Conservation (phyloP, 35 echinoderm and acorn worm genomes). For the Strongylocentrotus purpuratus region DNA sequence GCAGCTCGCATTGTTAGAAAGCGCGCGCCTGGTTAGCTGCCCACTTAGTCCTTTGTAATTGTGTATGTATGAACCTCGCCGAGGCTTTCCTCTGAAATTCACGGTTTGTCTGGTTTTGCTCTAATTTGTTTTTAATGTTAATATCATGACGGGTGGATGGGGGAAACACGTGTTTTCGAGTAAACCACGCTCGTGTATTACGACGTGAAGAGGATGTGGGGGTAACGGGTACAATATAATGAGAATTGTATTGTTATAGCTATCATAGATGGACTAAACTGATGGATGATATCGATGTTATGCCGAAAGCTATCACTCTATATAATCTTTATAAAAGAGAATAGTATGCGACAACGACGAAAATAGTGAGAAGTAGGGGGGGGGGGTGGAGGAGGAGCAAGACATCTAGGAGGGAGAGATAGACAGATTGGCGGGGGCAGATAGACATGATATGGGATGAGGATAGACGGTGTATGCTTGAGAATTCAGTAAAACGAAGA, state of each 20-base stretch:
- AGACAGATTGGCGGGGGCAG: no score
- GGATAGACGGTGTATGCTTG: no score
- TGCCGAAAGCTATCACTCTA: background rate
- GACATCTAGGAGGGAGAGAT: background rate
- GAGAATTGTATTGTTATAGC: background rate
- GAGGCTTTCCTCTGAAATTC: background rate
- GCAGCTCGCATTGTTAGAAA: background rate
- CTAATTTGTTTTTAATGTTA: conserved; percentile 40
- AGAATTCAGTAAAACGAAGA: no score
- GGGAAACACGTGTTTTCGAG: conserved; percentile 2
- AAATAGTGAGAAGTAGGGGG: background rate
- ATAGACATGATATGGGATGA: no score
- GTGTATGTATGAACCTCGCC: background rate
- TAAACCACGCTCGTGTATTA: background rate
- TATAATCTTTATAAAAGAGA: no score
- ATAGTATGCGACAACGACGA: background rate
- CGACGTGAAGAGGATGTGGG: background rate
- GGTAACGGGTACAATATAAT: background rate
- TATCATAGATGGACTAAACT: background rate
- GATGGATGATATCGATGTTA: background rate
- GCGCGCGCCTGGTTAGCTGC: background rate
- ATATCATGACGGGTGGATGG: conserved; percentile 27
- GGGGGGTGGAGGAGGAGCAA: background rate
- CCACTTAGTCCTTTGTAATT: background rate
- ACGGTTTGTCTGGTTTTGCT: background rate